phyloP scores from a whole-genome alignment of 2,113 vertebrate genomes.

The Nematolebias whitei region DNA sequence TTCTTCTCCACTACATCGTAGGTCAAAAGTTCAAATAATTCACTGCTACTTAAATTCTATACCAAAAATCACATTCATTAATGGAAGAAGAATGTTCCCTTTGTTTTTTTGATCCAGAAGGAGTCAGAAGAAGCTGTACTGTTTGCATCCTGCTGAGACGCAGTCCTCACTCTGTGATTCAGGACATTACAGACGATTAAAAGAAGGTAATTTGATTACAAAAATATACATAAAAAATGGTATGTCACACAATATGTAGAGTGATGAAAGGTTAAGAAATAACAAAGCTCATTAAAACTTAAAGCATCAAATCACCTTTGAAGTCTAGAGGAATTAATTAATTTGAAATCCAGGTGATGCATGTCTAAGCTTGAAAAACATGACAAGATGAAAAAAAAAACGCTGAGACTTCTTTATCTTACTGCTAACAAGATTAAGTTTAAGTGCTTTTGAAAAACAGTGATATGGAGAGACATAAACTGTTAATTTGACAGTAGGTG shows the following conservation, averaged over 20 bases:
- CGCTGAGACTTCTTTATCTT: no score
- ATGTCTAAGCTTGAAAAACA: no score
- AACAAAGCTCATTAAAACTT: not conserved
- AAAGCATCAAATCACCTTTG: no score
- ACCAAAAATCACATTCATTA: no score
- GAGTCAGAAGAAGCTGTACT: slow-evolving; percentile 13
- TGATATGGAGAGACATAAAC: not conserved
- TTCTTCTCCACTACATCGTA: not conserved
- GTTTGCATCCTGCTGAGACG: not conserved
- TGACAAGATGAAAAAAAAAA: no score
- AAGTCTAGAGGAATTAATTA: no score
- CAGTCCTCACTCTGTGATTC: not conserved
- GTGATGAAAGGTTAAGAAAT: slow-evolving; percentile 7
- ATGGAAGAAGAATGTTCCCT: not conserved
- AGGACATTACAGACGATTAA: not conserved
- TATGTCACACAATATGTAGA: not conserved
- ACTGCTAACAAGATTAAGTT: no score
- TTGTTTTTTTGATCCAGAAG: slow-evolving; percentile 24
- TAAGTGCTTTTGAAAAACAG: no score
- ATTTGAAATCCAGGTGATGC: no score
- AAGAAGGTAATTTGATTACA: not conserved
- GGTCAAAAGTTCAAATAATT: not conserved
- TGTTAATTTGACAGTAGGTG: not conserved
- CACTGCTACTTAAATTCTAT: not conserved
- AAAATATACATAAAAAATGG: no score